These are phyloP conservation scores for Acipenser oxyrinchus DNA, from an alignment of 2,797 vertebrate genomes.

Conservation along the genomic window DNA sequence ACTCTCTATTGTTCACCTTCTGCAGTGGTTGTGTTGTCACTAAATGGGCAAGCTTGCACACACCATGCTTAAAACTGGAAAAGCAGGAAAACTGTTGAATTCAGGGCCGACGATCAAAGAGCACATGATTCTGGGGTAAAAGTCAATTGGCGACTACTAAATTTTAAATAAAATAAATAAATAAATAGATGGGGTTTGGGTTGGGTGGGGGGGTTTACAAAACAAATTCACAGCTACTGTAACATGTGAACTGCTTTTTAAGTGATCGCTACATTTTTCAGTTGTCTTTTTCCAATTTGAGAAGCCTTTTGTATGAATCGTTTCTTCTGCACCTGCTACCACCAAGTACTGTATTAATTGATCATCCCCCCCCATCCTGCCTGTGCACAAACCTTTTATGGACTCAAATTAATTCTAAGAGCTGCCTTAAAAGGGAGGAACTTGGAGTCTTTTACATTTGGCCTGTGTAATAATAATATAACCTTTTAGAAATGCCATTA, in stretches of 20 bases:
- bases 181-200: too few species aligned
- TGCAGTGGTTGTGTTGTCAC: background rate
- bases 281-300: too few species aligned
- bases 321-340: too few species aligned
- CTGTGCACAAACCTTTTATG: conserved; percentile 2
- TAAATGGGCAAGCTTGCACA: conserved; percentile 26
- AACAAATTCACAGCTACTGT: too few species aligned
- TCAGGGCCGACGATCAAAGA: background rate
- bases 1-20: background rate
- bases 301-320: too few species aligned
- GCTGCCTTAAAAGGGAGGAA: conserved; percentile 19
- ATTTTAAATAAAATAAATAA: too few species aligned
- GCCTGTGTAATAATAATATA: background rate
- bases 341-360: too few species aligned
- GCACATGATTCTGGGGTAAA: background rate
- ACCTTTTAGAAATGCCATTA: conserved; percentile 10
- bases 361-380: too few species aligned
- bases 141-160: too few species aligned
- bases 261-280: too few species aligned
- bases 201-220: too few species aligned
- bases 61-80: background rate
- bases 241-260: too few species aligned
- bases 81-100: background rate
- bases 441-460: background rate
- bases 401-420: background rate